A percentile compares a stretch with the other conserved stretches of the same genome.
These are phyloP conservation scores for Patella pellucida DNA, from an alignment of 2,888 invertebrate species.

Conservation along the genomic window DNA sequence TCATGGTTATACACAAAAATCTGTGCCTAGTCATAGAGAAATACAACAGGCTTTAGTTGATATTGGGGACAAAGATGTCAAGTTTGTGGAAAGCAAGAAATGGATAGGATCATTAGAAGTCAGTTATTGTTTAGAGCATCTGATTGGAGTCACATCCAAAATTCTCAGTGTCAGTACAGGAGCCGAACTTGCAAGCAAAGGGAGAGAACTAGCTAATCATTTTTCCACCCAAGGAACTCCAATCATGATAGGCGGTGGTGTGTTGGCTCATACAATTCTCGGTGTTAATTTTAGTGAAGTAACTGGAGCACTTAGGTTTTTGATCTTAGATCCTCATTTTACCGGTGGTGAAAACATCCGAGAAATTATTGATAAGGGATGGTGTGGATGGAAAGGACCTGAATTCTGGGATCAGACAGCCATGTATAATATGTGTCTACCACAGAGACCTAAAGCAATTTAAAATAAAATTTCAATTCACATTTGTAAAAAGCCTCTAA, in stretches of 20 bases:
- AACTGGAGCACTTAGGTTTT: constrained; percentile 86
- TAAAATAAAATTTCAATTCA: constrained; percentile 22
- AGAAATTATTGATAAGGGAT: constrained; percentile 78
- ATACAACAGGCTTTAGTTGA: constrained; percentile 93
- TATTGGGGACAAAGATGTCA: constrained; percentile 90
- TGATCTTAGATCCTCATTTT: constrained; percentile 99
- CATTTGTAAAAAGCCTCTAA: too few relatives aligned
- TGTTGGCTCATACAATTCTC: constrained; percentile 96
- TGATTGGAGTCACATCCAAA: constrained; percentile 78
- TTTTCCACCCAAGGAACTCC: constrained; percentile 95
- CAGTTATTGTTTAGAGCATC: constrained; percentile 87
- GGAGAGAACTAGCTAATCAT: constrained; percentile 87
- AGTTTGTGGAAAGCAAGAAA: constrained; percentile 89
- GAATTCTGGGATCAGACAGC: constrained; percentile 96
- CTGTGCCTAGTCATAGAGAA: constrained; percentile 80
- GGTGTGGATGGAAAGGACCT: constrained; percentile 96
- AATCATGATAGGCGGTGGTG: constrained; percentile 99
- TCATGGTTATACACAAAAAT: constrained; percentile 74
- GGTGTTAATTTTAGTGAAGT: constrained; percentile 89
- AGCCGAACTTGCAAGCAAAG: constrained; percentile 83
- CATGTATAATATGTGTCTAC: constrained; percentile 97
- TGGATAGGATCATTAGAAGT: constrained; percentile 99
- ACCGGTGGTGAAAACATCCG: constrained; percentile 88
- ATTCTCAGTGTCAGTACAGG: constrained; percentile 90
- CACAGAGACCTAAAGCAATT: constrained; percentile 75